These are phyloP conservation scores for Acanthosoma haemorrhoidale DNA, from an alignment of 2,888 invertebrate species.

Conservation along the genomic window DNA sequence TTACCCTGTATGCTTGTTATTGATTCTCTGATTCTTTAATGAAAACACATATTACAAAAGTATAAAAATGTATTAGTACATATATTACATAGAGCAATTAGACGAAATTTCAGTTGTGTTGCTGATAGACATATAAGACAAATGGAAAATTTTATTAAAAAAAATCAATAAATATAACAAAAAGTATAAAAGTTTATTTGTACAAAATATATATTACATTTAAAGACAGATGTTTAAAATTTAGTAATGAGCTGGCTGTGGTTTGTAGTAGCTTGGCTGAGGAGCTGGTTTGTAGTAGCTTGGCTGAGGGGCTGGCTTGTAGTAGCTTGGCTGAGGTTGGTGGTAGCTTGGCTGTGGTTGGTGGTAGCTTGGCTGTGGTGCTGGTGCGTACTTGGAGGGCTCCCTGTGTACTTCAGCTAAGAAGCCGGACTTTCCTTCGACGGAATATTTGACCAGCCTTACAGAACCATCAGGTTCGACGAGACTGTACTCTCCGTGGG, in stretches of 20 bases:
- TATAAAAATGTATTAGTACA: slow-evolving; percentile 23
- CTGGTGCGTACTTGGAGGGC: slow-evolving; percentile 4
- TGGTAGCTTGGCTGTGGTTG: neutral
- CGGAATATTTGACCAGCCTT: slow-evolving; percentile 66
- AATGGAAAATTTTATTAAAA: too few species aligned
- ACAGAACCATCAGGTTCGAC: slow-evolving; percentile 66
- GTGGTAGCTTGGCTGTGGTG: neutral
- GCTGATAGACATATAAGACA: too few species aligned
- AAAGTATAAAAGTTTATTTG: neutral
- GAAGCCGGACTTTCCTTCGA: slow-evolving; percentile 72
- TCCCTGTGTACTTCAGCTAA: slow-evolving; percentile 56
- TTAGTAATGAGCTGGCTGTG: neutral
- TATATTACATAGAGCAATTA: neutral
- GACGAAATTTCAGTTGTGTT: neutral
- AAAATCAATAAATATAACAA: neutral
- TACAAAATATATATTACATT: neutral
- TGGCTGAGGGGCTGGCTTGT: neutral
- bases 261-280: neutral
- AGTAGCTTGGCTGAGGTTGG: neutral
- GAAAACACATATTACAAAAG: slow-evolving; percentile 10
- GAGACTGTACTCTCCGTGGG: slow-evolving; percentile 55
- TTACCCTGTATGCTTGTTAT: too few species aligned
- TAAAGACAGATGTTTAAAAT: neutral
- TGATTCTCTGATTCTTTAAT: neutral
- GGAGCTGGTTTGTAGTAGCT: neutral